Base-by-base conservation (phyloP, 2,113 vertebrate species). In the Grammomys surdaster region DNA sequence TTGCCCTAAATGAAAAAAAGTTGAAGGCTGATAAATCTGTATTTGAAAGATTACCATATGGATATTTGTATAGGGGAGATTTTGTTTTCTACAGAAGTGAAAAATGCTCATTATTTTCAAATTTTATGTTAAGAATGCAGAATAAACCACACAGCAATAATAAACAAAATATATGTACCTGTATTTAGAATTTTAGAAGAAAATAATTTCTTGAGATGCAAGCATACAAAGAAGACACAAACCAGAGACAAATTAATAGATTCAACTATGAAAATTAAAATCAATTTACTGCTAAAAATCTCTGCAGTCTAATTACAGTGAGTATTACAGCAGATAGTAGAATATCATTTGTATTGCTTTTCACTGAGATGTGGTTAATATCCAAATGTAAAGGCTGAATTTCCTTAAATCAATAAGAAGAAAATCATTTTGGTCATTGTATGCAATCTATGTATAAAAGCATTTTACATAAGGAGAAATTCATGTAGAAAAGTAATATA, bases 251-350 rank as follows among this genome's bases (percentile, higher is more conserved):
- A 13, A 94, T 81, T 40, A 78, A 87, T 81, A 81, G 5, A 93
- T 69, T 84, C 89, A 11, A 77, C 5, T 48, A 82, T 7, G 93
- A 93, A 96, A 80, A 86, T 85, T 87, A 63, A 73, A 93, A 43
- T 46, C 43, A 75, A 88, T 92, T 65, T 56, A 85, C 28, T 91
- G 65, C 26, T 94, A 86, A 96, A 93, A 93, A 73, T 86, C 19
- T 92, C n/a, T 90, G 51, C 8, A 91, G 43, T 95, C 58, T 63
- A 73, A 51, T 88, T 75, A 13, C 48, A 94, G 46, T 14, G 65
- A 93, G 40, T 43, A 69, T 86, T 69, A 48, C 8, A 56, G n/a
- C 65, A 93, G 67, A 88, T 77, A 84, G 28, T 16, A 43, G 93
- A 54, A 90, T 90, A 36, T 36, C 36, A 89, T 72, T 90, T 73